A percentile compares a stretch with the other conserved stretches of the same genome.
These are phyloP conservation scores for Palythoa heliodiscus DNA, from an alignment of 92 coral and sea anemone genomes.

Conservation along the genomic window DNA sequence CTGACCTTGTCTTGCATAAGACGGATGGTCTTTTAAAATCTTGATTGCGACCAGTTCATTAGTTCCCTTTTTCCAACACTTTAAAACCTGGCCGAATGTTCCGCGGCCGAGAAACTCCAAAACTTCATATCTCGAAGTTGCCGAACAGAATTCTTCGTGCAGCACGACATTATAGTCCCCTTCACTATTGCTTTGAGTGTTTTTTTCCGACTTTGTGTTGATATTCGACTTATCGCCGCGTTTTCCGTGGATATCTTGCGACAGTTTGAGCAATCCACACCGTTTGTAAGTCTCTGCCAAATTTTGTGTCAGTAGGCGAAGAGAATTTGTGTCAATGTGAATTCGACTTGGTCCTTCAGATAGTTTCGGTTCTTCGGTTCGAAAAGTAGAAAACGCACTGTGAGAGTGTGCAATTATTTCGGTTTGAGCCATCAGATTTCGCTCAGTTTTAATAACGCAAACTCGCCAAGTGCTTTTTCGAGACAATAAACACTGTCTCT, in stretches of 20 bases:
- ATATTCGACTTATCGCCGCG: slow-evolving; percentile 70
- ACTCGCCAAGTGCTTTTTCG: slow-evolving; percentile 25
- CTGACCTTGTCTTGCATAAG: slow-evolving; percentile 98
- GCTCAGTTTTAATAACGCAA: slow-evolving; percentile 4
- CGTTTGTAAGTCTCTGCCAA: slow-evolving; percentile 77
- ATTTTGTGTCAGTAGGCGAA: slow-evolving; percentile 76
- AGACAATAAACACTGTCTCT: slow-evolving; percentile 44
- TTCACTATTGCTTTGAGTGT: slow-evolving; percentile 76
- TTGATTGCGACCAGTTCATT: slow-evolving; percentile 94
- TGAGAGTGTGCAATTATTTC: slow-evolving; percentile 82
- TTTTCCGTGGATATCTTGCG: slow-evolving; percentile 66
- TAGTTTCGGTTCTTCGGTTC: slow-evolving; percentile 15
- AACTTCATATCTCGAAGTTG: slow-evolving; percentile 94
- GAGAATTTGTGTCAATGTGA: slow-evolving; percentile 75
- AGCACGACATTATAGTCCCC: slow-evolving; percentile 96
- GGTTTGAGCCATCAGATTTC: slow-evolving; percentile 82
- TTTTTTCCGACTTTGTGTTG: slow-evolving; percentile 66
- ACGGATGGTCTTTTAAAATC: slow-evolving; percentile 96
- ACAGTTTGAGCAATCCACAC: slow-evolving; percentile 70
- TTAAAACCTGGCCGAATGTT: slow-evolving; percentile 97
- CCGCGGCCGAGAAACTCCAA: slow-evolving; percentile 98
- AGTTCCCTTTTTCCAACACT: slow-evolving; percentile 99
- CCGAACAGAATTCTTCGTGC: slow-evolving; percentile 88
- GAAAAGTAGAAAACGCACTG: slow-evolving; percentile 82
- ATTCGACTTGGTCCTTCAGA: slow-evolving; percentile 57